phyloP scores from a whole-genome alignment of 2,888 invertebrate species.

The Monochamus alternatus region DNA sequence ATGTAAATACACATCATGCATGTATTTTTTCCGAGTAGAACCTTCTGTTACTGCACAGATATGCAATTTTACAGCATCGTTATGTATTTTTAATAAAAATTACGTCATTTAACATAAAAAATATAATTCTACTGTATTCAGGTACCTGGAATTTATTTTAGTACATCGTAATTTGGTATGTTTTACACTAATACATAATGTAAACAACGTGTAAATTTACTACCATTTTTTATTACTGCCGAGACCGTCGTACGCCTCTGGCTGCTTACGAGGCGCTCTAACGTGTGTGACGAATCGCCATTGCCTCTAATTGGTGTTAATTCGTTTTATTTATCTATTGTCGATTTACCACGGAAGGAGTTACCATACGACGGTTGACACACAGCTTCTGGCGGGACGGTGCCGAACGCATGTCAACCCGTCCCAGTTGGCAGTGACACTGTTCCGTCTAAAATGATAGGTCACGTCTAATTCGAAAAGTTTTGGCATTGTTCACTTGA shows the following conservation, averaged over 20 bases:
- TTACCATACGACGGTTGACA: conserved; percentile 14
- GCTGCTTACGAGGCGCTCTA: conserved; percentile 32
- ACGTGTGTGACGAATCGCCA: conserved; percentile 47
- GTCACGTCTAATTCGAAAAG: neutral
- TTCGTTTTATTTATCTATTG: conserved; percentile 39
- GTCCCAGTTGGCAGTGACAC: conserved; percentile 15
- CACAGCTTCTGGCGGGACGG: neutral
- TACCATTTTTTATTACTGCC: too few relatives aligned
- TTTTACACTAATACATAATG: too few relatives aligned
- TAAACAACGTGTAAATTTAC: too few relatives aligned
- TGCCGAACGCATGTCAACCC: neutral
- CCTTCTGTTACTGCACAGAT: too few relatives aligned
- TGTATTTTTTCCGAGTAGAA: too few relatives aligned
- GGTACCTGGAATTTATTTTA: too few relatives aligned
- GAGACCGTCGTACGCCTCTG: neutral
- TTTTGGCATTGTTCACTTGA: neutral
- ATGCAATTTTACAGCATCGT: too few relatives aligned
- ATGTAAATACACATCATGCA: too few relatives aligned
- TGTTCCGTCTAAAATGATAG: neutral
- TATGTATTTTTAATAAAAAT: too few relatives aligned
- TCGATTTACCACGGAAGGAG: conserved; percentile 36
- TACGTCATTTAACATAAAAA: too few relatives aligned
- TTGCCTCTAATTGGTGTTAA: conserved; percentile 40
- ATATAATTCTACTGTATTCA: too few relatives aligned
- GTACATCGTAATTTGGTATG: too few relatives aligned